Conservation (phyloP, 2,113 vertebrate genomes). For the Gymnobelideus leadbeateri region DNA sequence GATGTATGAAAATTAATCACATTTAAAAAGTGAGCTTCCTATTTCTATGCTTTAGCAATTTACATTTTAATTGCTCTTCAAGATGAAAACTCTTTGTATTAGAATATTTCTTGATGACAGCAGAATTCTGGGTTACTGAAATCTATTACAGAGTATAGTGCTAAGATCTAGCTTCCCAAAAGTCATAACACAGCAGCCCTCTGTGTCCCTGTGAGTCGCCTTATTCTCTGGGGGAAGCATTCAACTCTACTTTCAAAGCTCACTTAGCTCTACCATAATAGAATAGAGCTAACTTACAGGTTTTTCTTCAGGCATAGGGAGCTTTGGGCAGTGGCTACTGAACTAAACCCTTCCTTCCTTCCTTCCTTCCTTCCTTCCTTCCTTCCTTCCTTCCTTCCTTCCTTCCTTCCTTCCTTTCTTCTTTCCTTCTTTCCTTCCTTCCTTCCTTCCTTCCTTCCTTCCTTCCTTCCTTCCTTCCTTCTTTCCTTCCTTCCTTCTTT, state of each 20-base stretch:
- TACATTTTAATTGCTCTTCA: slow-evolving; percentile 55
- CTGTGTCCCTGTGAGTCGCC: slow-evolving; percentile 37
- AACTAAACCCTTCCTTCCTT: background rate
- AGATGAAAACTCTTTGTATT: slow-evolving; percentile 56
- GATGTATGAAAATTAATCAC: slow-evolving; percentile 59
- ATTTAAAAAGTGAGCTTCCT: background rate
- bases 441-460: too few relatives aligned
- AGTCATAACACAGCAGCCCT: slow-evolving; percentile 47
- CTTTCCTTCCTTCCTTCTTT: too few relatives aligned
- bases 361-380: too few relatives aligned
- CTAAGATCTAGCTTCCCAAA: slow-evolving; percentile 51
- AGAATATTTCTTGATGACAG: slow-evolving; percentile 42
- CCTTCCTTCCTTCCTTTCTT: too few relatives aligned
- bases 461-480: too few relatives aligned
- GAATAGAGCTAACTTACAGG: slow-evolving; percentile 57
- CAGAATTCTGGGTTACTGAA: slow-evolving; percentile 42
- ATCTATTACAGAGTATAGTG: slow-evolving; percentile 53
- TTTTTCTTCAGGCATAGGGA: slow-evolving; percentile 58
- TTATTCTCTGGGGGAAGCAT: slow-evolving; percentile 61
- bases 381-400: too few relatives aligned
- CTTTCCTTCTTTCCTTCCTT: too few relatives aligned
- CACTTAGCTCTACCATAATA: slow-evolving; percentile 43
- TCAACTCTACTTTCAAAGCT: slow-evolving; percentile 51
- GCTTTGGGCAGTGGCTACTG: slow-evolving; percentile 29
- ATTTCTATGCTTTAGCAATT: slow-evolving; percentile 54